Base-by-base conservation (phyloP, 2,888 invertebrate species). In the Coremacera marginata region DNA sequence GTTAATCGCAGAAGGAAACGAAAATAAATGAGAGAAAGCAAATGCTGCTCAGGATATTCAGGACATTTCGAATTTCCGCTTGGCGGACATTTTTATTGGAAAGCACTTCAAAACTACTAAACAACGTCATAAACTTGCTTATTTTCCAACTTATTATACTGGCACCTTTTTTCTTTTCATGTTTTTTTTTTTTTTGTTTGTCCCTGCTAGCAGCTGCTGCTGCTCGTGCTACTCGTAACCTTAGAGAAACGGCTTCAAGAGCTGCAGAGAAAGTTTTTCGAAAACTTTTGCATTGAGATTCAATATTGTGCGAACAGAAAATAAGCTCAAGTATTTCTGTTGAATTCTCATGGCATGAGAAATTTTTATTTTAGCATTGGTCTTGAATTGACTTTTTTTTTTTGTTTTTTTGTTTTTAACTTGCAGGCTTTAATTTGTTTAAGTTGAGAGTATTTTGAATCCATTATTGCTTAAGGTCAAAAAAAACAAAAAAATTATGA, bases 21-120 rank as follows among this genome's bases (percentile, higher is more conserved):
- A 78, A 67, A 77, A 78, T 65, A 60, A 62, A 70, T 27, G 22
- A 25, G 27, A 75, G 49, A 49, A 72, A 73, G 60, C 27, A 49
- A 62, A 19, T 3, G 22, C 22, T 25, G n/a, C 49, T 27, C 19
- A 37, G 34, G 27, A 44, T 44, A 14, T 25, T 11, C 63, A 57
- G 78, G 52, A 70, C 77, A 76, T 77, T 72, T 57, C 75, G 60
- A 73, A 76, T 71, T 78, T 82, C 75, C 77, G 75, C 80, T 80
- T 63, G 5, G 22, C 52, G 51, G 37, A 80, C 83, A 83, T 79
- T 82, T 83, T 83, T 83, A 83, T 82, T 82, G 81, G 74, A 80
- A 83, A 81, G 80, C 82, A 80, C 80, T 83, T 83, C 78, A 73
- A 72, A 80, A 78, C 80, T 79, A 74, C 78, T 72, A 76, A 80